phyloP scores from a whole-genome alignment of 2,888 invertebrate species.

The Theristus sp. region DNA sequence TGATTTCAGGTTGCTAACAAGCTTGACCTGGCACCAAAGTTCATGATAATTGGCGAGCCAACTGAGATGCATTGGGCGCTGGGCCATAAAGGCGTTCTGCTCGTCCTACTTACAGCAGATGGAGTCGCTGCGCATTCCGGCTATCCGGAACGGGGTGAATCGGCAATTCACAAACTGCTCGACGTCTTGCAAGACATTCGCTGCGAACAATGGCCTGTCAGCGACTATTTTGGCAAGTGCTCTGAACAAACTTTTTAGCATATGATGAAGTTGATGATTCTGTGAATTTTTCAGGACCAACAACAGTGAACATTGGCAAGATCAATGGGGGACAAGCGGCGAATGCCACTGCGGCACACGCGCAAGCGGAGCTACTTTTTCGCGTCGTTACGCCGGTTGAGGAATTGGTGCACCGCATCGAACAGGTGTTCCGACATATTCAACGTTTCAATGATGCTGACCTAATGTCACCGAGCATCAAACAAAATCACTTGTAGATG shows the following conservation, averaged over 20 bases:
- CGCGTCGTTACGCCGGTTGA: slow-evolving; percentile 14
- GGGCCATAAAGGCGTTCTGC: slow-evolving; percentile 23
- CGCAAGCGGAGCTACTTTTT: slow-evolving; percentile 16
- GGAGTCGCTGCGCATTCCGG: slow-evolving; percentile 20
- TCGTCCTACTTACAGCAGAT: slow-evolving; percentile 11
- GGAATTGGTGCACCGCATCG: slow-evolving; percentile 8
- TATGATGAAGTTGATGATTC: too few relatives aligned
- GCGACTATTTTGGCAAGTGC: slow-evolving; percentile 11
- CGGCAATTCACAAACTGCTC: slow-evolving; percentile 20
- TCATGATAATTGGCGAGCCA: slow-evolving; percentile 23
- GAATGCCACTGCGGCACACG: slow-evolving; percentile 20
- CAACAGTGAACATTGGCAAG: slow-evolving; percentile 21
- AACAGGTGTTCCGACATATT: not conserved
- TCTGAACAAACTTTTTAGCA: too few relatives aligned
- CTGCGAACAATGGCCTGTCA: slow-evolving; percentile 15
- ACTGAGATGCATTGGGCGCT: slow-evolving; percentile 21
- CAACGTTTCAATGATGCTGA: not conserved
- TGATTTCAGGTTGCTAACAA: slow-evolving; percentile 17
- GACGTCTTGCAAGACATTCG: slow-evolving; percentile 17
- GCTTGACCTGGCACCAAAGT: slow-evolving; percentile 16
- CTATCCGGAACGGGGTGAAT: slow-evolving; percentile 19
- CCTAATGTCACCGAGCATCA: not conserved
- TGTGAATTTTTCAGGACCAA: too few relatives aligned
- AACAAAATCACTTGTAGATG: not conserved
- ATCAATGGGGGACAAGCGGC: slow-evolving; percentile 22